A percentile compares a stretch with the other conserved stretches of the same genome.
These are phyloP conservation scores for Pseudoatta argentina DNA, from an alignment of 1,140 invertebrate genomes.

Conservation along the genomic window DNA sequence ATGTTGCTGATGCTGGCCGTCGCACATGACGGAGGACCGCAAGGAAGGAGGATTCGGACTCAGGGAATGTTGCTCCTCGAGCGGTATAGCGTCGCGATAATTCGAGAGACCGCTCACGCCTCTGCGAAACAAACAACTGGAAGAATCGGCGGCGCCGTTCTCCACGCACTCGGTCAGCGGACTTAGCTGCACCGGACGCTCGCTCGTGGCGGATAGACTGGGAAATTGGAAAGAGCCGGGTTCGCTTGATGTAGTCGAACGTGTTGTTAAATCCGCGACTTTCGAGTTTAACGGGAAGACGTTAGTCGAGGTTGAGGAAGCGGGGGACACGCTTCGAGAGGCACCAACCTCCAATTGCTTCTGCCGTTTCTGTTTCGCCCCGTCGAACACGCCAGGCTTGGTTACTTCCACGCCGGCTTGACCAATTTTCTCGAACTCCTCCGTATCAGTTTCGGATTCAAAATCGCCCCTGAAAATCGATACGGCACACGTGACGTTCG, in stretches of 20 bases:
- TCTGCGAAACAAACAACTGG: conserved; percentile 52
- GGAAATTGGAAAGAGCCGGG: conserved; percentile 82
- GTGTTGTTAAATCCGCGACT: conserved; percentile 78
- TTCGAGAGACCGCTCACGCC: conserved; percentile 48
- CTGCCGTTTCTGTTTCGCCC: conserved; percentile 77
- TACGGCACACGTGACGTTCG: conserved; percentile 3
- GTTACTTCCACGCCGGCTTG: conserved; percentile 87
- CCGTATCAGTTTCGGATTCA: conserved; percentile 93
- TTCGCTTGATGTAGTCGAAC: conserved; percentile 81
- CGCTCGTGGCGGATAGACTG: conserved; percentile 74
- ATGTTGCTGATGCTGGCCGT: conserved; percentile 76
- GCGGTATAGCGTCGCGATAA: conserved; percentile 73
- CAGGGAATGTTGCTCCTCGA: conserved; percentile 79
- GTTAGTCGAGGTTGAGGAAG: conserved; percentile 83
- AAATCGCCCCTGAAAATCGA: conserved; percentile 87
- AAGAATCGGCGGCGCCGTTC: conserved; percentile 66
- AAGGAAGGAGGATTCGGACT: conserved; percentile 70
- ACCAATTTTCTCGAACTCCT: conserved; percentile 93
- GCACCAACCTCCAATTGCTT: conserved; percentile 86
- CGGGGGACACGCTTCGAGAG: conserved; percentile 83
- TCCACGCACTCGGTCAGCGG: conserved; percentile 82
- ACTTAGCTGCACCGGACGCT: conserved; percentile 81
- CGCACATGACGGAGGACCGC: conserved; percentile 81
- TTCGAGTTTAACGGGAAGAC: conserved; percentile 81
- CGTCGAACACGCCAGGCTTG: conserved; percentile 81